phyloP scores from a whole-genome alignment of 2,888 invertebrate genomes.

The Apoda limacodes region DNA sequence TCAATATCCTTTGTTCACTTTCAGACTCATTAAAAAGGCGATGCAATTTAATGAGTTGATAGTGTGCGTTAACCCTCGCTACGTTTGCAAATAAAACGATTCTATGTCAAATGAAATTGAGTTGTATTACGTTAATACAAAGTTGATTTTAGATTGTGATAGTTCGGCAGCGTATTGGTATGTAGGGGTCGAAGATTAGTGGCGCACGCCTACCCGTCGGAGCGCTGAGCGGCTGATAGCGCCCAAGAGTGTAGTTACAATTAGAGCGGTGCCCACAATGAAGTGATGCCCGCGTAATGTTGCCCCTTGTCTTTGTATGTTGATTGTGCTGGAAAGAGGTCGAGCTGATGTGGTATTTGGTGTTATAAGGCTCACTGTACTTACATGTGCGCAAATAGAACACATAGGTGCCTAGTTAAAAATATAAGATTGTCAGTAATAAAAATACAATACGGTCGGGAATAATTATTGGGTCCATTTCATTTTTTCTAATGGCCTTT shows the following conservation, averaged over 20 bases:
- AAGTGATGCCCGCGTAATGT: slow-evolving; percentile 67
- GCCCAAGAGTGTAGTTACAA: slow-evolving; percentile 70
- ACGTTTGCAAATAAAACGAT: slow-evolving; percentile 56
- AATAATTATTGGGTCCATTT: too few species aligned
- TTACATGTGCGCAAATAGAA: not conserved
- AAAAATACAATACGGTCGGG: too few species aligned
- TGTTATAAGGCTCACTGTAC: slow-evolving; percentile 13
- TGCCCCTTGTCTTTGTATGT: slow-evolving; percentile 65
- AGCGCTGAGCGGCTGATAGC: slow-evolving; percentile 67
- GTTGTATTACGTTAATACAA: slow-evolving; percentile 28
- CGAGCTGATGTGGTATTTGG: slow-evolving; percentile 25
- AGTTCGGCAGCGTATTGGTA: slow-evolving; percentile 44
- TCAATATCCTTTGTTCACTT: slow-evolving; percentile 70
- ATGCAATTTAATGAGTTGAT: slow-evolving; percentile 71
- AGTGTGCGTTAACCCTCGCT: slow-evolving; percentile 68
- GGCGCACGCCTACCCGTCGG: slow-evolving; percentile 64
- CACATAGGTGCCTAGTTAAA: not conserved
- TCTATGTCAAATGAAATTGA: slow-evolving; percentile 21
- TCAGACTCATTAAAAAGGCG: slow-evolving; percentile 71
- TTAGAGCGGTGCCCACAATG: slow-evolving; percentile 69
- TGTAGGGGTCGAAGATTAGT: slow-evolving; percentile 70
- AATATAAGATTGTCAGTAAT: too few species aligned
- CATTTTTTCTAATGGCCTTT: too few species aligned
- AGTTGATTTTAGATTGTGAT: slow-evolving; percentile 28
- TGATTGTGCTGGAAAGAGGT: slow-evolving; percentile 59